A percentile compares a stretch with the other conserved stretches of the same genome.
Conservation (phyloP, 2,113 vertebrate species). For the human (Homo sapiens) region DNA sequence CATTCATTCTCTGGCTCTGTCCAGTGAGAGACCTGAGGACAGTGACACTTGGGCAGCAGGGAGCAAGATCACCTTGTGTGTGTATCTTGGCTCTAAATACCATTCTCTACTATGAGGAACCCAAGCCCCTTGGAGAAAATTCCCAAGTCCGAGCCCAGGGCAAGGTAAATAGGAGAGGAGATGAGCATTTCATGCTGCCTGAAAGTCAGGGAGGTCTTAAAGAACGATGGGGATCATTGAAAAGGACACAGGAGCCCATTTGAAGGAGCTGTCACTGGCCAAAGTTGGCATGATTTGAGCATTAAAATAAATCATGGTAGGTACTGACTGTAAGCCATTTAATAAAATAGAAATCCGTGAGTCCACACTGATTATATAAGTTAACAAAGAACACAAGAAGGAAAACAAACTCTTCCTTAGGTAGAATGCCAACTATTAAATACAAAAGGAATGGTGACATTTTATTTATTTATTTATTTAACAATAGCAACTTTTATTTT, state of each 20-base stretch:
- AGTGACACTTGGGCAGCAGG: too few relatives aligned
- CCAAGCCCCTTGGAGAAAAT: not conserved
- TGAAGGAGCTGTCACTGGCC: not conserved
- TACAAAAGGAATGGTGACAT: not conserved
- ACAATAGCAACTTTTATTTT: too few relatives aligned
- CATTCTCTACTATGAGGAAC: not conserved
- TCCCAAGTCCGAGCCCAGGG: not conserved
- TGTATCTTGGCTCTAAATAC: not conserved
- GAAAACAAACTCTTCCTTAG: not conserved
- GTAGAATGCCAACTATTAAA: not conserved
- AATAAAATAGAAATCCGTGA: not conserved
- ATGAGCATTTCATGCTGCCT: rapidly evolving
- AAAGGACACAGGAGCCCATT: not conserved
- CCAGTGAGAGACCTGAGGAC: rapidly evolving
- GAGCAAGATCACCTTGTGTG: not conserved
- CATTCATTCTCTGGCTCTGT: not conserved
- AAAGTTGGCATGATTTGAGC: not conserved
- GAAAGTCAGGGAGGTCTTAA: not conserved
- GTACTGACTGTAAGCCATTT: not conserved
- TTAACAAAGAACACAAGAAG: not conserved
- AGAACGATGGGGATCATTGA: too few relatives aligned
- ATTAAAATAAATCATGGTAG: not conserved
- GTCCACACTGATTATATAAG: not conserved
- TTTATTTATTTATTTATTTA: too few relatives aligned
- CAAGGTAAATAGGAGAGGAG: not conserved